phyloP scores from a whole-genome alignment of 2,797 vertebrate species.

The Mallotus villosus region DNA sequence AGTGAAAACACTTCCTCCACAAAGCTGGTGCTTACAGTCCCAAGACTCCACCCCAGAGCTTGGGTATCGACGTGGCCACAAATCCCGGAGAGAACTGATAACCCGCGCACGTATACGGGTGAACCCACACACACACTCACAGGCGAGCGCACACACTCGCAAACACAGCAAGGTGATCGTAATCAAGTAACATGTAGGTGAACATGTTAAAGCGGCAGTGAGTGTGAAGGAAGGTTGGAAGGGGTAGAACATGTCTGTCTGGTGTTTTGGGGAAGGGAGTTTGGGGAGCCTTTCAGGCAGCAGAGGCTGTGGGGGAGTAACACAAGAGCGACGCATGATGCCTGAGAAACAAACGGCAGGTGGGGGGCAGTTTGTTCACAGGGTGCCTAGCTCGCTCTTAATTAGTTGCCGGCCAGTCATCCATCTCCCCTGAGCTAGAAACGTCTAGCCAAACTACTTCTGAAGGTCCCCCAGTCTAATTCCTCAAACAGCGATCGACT shows the following conservation, averaged over 20 bases:
- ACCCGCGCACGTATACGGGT: no score
- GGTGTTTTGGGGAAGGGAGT: constrained; percentile 22
- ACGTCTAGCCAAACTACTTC: constrained; percentile 19
- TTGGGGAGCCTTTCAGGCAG: constrained; percentile 4
- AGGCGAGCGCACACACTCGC: not conserved
- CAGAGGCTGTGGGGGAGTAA: constrained; percentile 5
- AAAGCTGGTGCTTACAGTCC: constrained; percentile 27
- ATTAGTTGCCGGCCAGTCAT: constrained; percentile 47
- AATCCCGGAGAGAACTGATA: constrained; percentile 17
- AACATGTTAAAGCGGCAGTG: not conserved
- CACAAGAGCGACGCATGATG: no score
- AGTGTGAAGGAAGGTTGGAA: no score
- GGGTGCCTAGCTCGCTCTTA: constrained; percentile 38
- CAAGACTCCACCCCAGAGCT: constrained; percentile 28
- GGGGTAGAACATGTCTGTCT: constrained; percentile 10
- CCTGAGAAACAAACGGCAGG: not conserved
- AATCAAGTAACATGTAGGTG: no score
- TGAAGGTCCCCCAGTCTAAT: constrained; percentile 18
- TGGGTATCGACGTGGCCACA: constrained; percentile 23
- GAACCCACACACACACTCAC: not conserved
- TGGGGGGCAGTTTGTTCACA: constrained; percentile 37
- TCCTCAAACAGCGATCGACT: constrained; percentile 34
- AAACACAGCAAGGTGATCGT: no score
- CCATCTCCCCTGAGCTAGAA: constrained; percentile 37
- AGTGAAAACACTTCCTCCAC: constrained; percentile 32